Percentiles rank a stretch among this genome's conserved stretches.
Conservation (phyloP, 2,888 invertebrate genomes). For the Ectobius pallidus region DNA sequence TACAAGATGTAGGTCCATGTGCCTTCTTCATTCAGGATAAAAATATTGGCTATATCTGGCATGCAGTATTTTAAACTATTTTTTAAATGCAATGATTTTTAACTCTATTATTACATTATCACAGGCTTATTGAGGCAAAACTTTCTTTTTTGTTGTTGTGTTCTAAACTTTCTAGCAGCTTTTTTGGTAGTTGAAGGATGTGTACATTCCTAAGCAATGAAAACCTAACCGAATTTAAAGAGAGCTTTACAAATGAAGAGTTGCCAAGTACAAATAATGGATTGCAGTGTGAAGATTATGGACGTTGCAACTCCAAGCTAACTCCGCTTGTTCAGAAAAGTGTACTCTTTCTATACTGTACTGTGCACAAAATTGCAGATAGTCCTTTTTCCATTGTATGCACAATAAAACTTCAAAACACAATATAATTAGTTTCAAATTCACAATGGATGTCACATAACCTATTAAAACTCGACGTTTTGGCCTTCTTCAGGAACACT, state of each 20-base stretch:
- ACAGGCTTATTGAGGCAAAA: conserved; percentile 32
- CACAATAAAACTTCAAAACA: too few species aligned
- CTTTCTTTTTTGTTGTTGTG: conserved; percentile 7
- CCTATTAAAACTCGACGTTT: too few species aligned
- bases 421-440: too few species aligned
- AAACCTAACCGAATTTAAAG: too few species aligned
- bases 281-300: not conserved
- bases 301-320: not conserved
- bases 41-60: conserved; percentile 23
- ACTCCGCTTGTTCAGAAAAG: not conserved
- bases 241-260: not conserved
- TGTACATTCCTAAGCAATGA: too few species aligned
- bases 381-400: too few species aligned
- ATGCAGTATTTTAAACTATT: conserved; percentile 19
- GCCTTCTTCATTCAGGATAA: conserved; percentile 8
- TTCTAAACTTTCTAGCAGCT: conserved; percentile 4
- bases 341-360: not conserved
- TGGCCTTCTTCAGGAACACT: too few species aligned
- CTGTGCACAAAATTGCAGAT: not conserved
- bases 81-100: conserved; percentile 27
- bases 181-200: not conserved
- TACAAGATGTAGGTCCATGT: not conserved
- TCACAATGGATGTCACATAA: too few species aligned
- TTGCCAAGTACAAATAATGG: not conserved
- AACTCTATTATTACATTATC: conserved; percentile 20